Percentiles rank a stretch among this genome's conserved stretches.
Conservation (phyloP, 2,797 vertebrate species). For the Rhinatrema bivittatum region DNA sequence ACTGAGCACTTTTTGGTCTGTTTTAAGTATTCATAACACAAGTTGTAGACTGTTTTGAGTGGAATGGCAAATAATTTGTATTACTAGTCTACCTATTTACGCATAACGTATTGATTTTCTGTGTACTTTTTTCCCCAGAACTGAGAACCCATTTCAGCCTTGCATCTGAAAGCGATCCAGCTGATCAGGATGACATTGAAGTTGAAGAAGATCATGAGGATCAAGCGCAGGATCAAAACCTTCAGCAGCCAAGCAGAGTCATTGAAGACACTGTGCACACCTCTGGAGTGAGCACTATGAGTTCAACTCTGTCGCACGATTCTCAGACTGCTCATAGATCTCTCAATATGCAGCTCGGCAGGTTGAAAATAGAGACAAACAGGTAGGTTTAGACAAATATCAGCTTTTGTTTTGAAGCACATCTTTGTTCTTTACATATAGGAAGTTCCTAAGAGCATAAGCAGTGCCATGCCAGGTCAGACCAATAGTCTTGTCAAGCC, state of each 20-base stretch:
- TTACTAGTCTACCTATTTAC: too few relatives aligned
- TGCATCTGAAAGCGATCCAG: conserved; percentile 87
- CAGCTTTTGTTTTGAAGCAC: background rate
- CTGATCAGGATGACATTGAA: conserved; percentile 83
- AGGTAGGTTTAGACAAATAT: conserved; percentile 52
- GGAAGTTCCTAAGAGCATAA: too few relatives aligned
- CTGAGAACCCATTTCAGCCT: conserved; percentile 91
- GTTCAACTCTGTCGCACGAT: conserved; percentile 85
- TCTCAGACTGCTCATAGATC: conserved; percentile 79
- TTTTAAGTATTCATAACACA: too few relatives aligned
- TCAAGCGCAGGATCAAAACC: conserved; percentile 52
- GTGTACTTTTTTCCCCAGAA: conserved; percentile 57
- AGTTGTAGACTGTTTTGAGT: too few relatives aligned
- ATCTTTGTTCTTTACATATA: background rate
- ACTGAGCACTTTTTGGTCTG: too few relatives aligned
- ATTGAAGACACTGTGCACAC: conserved; percentile 86
- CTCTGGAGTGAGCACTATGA: conserved; percentile 96
- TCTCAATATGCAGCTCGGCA: conserved; percentile 81
- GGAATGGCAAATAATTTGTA: too few relatives aligned
- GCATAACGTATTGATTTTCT: too few relatives aligned
- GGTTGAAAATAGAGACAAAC: conserved; percentile 91
- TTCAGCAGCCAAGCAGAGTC: conserved; percentile 48
- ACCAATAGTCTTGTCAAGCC: too few relatives aligned
- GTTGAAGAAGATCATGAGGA: conserved; percentile 66
- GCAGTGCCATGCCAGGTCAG: too few relatives aligned